These are phyloP conservation scores for Betta splendens DNA, from an alignment of 2,797 vertebrate species.

Conservation along the genomic window DNA sequence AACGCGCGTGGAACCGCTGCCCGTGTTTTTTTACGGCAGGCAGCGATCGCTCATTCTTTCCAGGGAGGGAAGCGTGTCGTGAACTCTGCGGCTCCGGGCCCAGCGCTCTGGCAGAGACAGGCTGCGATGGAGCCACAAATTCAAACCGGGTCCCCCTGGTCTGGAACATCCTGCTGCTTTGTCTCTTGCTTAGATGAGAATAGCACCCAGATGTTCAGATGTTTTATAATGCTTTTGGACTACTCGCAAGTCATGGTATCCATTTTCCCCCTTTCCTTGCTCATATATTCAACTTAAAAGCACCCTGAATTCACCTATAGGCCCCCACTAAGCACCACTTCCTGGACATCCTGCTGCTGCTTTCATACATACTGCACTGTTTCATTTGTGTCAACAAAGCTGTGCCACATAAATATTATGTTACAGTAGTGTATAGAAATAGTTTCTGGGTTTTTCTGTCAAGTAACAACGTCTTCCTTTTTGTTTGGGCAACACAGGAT, in stretches of 20 bases:
- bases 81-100: conserved; percentile 67
- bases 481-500: neutral
- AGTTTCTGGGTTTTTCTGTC: neutral
- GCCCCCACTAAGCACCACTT: conserved; percentile 30
- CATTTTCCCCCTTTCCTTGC: conserved; percentile 43
- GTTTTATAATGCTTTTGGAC: conserved; percentile 52
- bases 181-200: conserved; percentile 59
- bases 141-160: conserved; percentile 47
- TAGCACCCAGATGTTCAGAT: conserved; percentile 72
- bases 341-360: conserved; percentile 26
- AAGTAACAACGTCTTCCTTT: neutral
- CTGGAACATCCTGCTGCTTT: conserved; percentile 65
- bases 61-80: conserved; percentile 69
- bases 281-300: conserved; percentile 46
- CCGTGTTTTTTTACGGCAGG: conserved; percentile 66
- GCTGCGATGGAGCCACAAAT: conserved; percentile 62
- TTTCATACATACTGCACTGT: conserved; percentile 15
- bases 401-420: conserved; percentile 4
- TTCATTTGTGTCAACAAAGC: too few relatives aligned
- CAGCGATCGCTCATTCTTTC: conserved; percentile 77
- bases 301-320: conserved; percentile 23
- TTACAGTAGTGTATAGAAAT: conserved; percentile 7
- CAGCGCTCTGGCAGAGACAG: conserved; percentile 57
- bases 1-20: conserved; percentile 60
- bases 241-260: conserved; percentile 48